A percentile compares a stretch with the other conserved stretches of the same genome.
Evolutionary conservation across 2,888 invertebrate species (phyloP).

Genomic region (Tetragonisca angustula): DNA sequence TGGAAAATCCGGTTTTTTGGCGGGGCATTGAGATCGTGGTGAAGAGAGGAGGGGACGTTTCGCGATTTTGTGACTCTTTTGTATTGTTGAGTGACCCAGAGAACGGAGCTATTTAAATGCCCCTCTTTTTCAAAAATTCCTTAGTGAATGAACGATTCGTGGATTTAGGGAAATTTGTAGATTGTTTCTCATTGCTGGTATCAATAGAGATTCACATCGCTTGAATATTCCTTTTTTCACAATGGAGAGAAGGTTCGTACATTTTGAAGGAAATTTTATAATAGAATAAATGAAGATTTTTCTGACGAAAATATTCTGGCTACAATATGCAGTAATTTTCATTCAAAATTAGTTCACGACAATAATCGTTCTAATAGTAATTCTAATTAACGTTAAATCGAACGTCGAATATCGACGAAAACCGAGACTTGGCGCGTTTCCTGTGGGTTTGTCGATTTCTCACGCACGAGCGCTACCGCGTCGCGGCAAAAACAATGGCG

Average conservation of each 20-base stretch:
- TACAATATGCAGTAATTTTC: background rate
- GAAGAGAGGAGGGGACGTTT: slow-evolving; percentile 6
- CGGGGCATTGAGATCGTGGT: background rate
- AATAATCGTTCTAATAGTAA: background rate
- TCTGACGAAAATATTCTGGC: background rate
- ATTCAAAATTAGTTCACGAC: too few relatives aligned
- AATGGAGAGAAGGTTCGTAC: too few relatives aligned
- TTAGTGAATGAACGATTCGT: background rate
- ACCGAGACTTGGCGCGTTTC: slow-evolving; percentile 48
- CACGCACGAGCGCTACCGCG: slow-evolving; percentile 65
- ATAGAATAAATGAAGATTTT: background rate
- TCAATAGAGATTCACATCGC: too few relatives aligned
- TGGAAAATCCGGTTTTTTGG: slow-evolving; percentile 78
- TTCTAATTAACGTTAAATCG: background rate
- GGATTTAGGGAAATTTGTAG: background rate
- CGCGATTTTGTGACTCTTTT: slow-evolving; percentile 18
- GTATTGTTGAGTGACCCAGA: background rate
- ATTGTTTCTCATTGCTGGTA: background rate
- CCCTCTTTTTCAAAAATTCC: background rate
- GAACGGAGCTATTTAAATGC: background rate
- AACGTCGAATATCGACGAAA: slow-evolving; percentile 18
- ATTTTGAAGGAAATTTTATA: background rate
- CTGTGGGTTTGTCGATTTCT: slow-evolving; percentile 61
- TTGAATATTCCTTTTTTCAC: too few relatives aligned
- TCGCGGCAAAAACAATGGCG: slow-evolving; percentile 52